phyloP scores from a whole-genome alignment of 2,113 vertebrate species.

The Muscicapa adusta region DNA sequence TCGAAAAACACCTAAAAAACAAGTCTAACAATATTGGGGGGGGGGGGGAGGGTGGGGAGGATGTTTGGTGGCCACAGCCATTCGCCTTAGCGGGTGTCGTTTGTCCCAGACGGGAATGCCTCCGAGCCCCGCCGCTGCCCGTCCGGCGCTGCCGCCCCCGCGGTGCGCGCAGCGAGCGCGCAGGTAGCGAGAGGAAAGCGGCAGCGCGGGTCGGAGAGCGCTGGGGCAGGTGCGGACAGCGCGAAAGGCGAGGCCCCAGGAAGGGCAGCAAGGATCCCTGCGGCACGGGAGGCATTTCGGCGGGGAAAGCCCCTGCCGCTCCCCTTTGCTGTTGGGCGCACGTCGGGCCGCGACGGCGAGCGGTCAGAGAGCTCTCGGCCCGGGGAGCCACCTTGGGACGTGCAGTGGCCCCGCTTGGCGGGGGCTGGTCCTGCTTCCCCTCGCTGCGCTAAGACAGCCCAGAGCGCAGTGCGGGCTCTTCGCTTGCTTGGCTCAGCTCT shows the following conservation, averaged over 20 bases:
- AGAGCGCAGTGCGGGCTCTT: background rate
- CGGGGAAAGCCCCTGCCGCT: background rate
- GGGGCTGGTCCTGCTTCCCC: background rate
- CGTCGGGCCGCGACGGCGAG: background rate
- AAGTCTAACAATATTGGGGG: background rate
- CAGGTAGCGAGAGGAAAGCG: background rate
- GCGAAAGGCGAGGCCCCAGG: fast-evolving
- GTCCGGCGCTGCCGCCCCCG: background rate
- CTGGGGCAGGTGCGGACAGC: background rate
- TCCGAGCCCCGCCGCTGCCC: background rate
- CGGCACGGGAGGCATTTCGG: background rate
- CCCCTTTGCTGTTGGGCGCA: background rate
- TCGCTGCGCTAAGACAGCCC: background rate
- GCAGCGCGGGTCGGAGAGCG: background rate
- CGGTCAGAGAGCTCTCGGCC: background rate
- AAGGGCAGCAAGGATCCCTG: background rate
- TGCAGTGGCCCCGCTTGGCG: background rate
- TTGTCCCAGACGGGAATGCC: background rate
- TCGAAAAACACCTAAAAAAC: fast-evolving
- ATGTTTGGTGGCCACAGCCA: background rate
- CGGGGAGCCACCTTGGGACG: fast-evolving
- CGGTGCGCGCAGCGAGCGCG: background rate
- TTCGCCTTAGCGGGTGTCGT: no score
- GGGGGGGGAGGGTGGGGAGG: no score
- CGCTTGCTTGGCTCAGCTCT: background rate